Conservation (phyloP, 2,888 invertebrate genomes). For the Teleogryllus oceanicus region DNA sequence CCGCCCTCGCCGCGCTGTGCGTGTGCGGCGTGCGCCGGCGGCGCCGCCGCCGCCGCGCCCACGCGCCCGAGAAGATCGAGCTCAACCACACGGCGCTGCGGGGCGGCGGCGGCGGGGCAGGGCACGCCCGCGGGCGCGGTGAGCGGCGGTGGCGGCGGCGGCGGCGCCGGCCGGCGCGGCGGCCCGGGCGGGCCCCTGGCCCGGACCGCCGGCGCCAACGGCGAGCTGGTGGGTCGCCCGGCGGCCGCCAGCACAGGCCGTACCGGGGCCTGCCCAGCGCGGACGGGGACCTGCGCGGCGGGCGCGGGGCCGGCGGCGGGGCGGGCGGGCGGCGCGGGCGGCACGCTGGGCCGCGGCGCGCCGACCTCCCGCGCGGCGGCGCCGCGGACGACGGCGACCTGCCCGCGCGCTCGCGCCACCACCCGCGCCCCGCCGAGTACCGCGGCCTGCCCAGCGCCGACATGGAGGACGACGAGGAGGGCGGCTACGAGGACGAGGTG, state of each 20-base stretch:
- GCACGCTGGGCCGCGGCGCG: conserved; percentile 40
- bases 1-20: conserved; percentile 64
- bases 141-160: conserved; percentile 55
- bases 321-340: conserved; percentile 74
- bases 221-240: conserved; percentile 64
- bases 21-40: conserved; percentile 55
- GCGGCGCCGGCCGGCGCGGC: conserved; percentile 68
- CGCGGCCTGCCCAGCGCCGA: conserved; percentile 69
- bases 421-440: conserved; percentile 51
- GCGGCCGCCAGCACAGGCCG: conserved; percentile 63
- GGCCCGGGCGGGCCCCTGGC: conserved; percentile 43
- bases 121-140: conserved; percentile 22
- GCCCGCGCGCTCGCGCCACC: conserved; percentile 22
- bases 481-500: conserved; percentile 49
- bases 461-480: conserved; percentile 58
- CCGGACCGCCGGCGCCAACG: conserved; percentile 56
- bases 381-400: conserved; percentile 25
- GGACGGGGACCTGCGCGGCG: conserved; percentile 55
- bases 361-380: neutral
- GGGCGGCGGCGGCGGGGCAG: neutral
- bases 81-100: conserved; percentile 53
- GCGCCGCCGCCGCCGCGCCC: conserved; percentile 57
- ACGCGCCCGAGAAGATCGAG: conserved; percentile 64
- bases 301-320: conserved; percentile 54
- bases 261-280: conserved; percentile 61